Base-by-base conservation (phyloP, 2,113 vertebrate genomes). In the Ammodytes marinus region DNA sequence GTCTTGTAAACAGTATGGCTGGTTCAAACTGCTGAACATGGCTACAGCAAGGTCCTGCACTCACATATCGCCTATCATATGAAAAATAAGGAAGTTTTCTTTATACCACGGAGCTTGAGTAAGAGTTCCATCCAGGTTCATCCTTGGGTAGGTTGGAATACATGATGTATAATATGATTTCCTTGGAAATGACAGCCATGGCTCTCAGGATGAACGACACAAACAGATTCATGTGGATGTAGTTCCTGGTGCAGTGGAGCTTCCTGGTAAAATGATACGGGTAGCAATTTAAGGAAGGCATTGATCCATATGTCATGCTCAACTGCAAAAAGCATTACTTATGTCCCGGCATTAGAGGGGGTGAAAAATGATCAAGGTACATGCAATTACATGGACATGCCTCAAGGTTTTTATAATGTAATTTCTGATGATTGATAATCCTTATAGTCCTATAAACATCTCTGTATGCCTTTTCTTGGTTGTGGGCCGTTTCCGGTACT, bases 151-250 rank as follows among this genome's bases (percentile, higher is more conserved):
- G 92, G 88, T 94, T 95, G 54, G 95, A 94, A 47, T 96, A 96
- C 71, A 92, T 96, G 14, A 93, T 84, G 52, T 95, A 49, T 9
- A 95, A 50, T 1, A 97, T 63, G 1, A 93, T 82, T 37, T 99
- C 97, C 86, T 97, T 99, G 2, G 95, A 93, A 19, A 99, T 96
- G 65, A 99, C 92, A 0, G 95, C 95, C 52, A 87, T 45, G 0
- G 97, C 97, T 85, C 95, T 95, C 83, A 99, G 78, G 84, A 99
- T 98, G 88, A 99, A 99, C 0, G 98, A 98, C 46, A 95, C 95
- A 83, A 99, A 99, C 83, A 99, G 84, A 88, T 99, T 99, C 96
- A 99, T 98, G 87, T 99, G 98, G 92, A 99, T 99, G 92, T 97
- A 99, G 85, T 99, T 99, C 80, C 98, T 97, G 58, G 97, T 99